Percentiles rank a stretch among this genome's conserved stretches.
These are phyloP conservation scores for Drosophila stalkeri DNA, from an alignment of 2,888 invertebrate species.

Conservation along the genomic window DNA sequence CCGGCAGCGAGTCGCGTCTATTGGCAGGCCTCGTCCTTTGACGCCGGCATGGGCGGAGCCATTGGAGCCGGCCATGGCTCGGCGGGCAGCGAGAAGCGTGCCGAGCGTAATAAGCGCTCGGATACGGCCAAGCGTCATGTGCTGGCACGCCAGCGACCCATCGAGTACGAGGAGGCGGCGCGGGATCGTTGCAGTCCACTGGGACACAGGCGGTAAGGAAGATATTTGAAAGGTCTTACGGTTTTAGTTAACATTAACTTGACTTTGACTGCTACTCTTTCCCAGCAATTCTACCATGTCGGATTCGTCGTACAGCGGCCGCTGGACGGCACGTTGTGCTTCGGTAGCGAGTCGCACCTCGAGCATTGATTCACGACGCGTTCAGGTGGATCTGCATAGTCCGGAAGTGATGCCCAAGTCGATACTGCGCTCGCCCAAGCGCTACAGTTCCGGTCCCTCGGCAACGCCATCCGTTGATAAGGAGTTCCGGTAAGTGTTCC, in stretches of 20 bases:
- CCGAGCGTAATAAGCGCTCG: slow-evolving; percentile 87
- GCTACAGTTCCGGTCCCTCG: slow-evolving; percentile 82
- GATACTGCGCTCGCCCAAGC: slow-evolving; percentile 82
- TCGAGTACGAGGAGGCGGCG: slow-evolving; percentile 88
- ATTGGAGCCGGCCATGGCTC: slow-evolving; percentile 7
- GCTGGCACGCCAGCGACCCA: slow-evolving; percentile 90
- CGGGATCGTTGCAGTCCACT: slow-evolving; percentile 72
- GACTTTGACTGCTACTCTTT: background rate
- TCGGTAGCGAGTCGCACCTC: slow-evolving; percentile 84
- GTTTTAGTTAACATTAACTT: too few relatives aligned
- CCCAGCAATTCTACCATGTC: slow-evolving; percentile 84
- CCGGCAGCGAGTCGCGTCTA: slow-evolving; percentile 86
- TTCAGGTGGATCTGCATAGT: slow-evolving; percentile 84
- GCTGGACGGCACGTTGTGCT: slow-evolving; percentile 83
- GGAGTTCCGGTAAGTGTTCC: slow-evolving; percentile 82
- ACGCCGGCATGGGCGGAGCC: slow-evolving; percentile 85
- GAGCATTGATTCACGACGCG: slow-evolving; percentile 84
- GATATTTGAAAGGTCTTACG: too few relatives aligned
- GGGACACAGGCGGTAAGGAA: slow-evolving; percentile 80
- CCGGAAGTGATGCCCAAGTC: slow-evolving; percentile 83
- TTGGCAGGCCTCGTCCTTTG: slow-evolving; percentile 93
- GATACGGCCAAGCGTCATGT: slow-evolving; percentile 91
- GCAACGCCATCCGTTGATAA: slow-evolving; percentile 85
- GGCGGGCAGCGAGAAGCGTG: slow-evolving; percentile 83
- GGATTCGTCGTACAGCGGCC: slow-evolving; percentile 84